Conservation (phyloP, 2,797 vertebrate species). For the Lutjanus campechanus region DNA sequence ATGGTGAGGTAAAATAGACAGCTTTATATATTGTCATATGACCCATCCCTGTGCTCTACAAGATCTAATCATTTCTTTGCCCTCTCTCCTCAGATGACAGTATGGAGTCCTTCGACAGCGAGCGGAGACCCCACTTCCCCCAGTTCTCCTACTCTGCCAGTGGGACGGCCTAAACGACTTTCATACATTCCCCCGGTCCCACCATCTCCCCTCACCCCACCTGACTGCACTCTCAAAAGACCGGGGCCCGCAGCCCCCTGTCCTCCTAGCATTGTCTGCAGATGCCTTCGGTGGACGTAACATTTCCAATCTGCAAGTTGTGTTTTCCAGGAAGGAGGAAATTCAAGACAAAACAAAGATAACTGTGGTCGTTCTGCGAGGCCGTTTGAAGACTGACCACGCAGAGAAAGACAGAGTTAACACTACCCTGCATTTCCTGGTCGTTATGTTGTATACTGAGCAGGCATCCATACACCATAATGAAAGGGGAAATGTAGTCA, state of each 20-base stretch:
- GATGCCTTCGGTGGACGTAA: constrained; percentile 80
- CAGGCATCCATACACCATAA: constrained; percentile 67
- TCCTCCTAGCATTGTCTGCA: constrained; percentile 68
- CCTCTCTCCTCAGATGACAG: constrained; percentile 88
- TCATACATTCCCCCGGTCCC: constrained; percentile 75
- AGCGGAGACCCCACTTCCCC: constrained; percentile 96
- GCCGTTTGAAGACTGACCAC: constrained; percentile 74
- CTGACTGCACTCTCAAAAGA: constrained; percentile 89
- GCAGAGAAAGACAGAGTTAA: constrained; percentile 69
- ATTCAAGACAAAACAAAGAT: constrained; percentile 70
- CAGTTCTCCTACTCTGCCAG: constrained; percentile 99
- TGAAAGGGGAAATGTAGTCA: constrained; percentile 58
- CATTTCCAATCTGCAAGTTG: constrained; percentile 82
- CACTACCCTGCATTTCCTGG: constrained; percentile 80
- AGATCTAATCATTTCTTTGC: background rate
- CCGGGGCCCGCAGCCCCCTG: constrained; percentile 57
- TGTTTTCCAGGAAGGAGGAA: constrained; percentile 74
- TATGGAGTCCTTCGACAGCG: constrained; percentile 96
- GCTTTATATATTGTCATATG: background rate
- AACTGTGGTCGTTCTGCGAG: constrained; percentile 71
- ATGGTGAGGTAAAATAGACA: background rate
- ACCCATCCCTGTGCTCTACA: background rate
- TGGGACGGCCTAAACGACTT: constrained; percentile 90
- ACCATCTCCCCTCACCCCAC: constrained; percentile 63
- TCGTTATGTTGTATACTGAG: constrained; percentile 72